phyloP scores from a whole-genome alignment of 2,888 invertebrate genomes.

The Drosophila flavopinicola region DNA sequence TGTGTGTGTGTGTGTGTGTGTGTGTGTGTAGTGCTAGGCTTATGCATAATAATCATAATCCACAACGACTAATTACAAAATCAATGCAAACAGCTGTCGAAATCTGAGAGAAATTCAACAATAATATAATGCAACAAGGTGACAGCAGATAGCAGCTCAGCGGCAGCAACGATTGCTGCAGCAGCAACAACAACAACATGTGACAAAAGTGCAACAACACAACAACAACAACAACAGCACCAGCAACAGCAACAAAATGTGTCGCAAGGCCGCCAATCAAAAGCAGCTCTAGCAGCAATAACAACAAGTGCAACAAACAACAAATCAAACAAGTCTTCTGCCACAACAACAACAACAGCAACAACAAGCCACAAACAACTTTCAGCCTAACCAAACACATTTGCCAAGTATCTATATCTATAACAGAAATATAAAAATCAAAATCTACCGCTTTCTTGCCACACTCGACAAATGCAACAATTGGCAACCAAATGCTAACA shows the following conservation, averaged over 20 bases:
- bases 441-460: slow-evolving; percentile 10
- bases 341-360: slow-evolving; percentile 6
- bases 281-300: slow-evolving; percentile 28
- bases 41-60: slow-evolving; percentile 33
- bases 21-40: slow-evolving; percentile 14
- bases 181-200: slow-evolving; percentile 7
- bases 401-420: too few species aligned
- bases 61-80: slow-evolving; percentile 44
- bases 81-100: slow-evolving; percentile 38
- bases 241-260: slow-evolving; percentile 20
- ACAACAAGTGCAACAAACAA: slow-evolving; percentile 28
- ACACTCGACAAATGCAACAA: slow-evolving; percentile 43
- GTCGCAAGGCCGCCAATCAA: slow-evolving; percentile 29
- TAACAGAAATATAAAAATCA: slow-evolving; percentile 17
- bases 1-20: slow-evolving; percentile 6
- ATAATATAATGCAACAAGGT: slow-evolving; percentile 40
- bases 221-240: slow-evolving; percentile 8
- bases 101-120: slow-evolving; percentile 18
- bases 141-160: slow-evolving; percentile 25
- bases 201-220: slow-evolving; percentile 19
- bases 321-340: slow-evolving; percentile 18
- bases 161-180: slow-evolving; percentile 12
- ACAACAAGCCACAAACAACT: slow-evolving; percentile 22
- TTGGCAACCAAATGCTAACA: slow-evolving; percentile 40
- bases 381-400: not conserved